phyloP scores from a whole-genome alignment of 2,113 vertebrate species.

The Patagioenas fasciata region DNA sequence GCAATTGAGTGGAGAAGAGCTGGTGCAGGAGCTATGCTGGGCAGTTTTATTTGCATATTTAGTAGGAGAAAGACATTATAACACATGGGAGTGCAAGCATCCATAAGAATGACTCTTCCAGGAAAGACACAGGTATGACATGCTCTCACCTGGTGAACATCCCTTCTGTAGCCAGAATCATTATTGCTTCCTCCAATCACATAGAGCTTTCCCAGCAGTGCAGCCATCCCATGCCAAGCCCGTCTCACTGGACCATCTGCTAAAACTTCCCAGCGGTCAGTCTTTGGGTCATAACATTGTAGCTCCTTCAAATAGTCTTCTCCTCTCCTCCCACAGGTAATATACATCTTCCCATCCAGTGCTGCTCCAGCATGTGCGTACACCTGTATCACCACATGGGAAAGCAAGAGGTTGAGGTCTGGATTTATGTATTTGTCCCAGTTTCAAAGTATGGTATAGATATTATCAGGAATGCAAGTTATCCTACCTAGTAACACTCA shows the following conservation, averaged over 20 bases:
- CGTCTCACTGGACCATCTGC: constrained; percentile 85
- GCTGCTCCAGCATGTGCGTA: constrained; percentile 90
- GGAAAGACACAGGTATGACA: not conserved
- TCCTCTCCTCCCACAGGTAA: constrained; percentile 89
- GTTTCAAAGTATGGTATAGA: not conserved
- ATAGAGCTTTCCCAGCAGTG: constrained; percentile 82
- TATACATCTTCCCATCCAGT: constrained; percentile 88
- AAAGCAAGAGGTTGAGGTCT: not conserved
- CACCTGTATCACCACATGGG: constrained; percentile 73
- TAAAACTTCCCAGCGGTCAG: constrained; percentile 80
- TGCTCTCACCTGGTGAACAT: constrained; percentile 88
- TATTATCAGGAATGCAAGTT: not conserved
- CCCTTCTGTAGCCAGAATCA: constrained; percentile 83
- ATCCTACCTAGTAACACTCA: not conserved
- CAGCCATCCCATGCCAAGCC: constrained; percentile 93
- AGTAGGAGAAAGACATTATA: not conserved
- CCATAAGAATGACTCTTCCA: not conserved
- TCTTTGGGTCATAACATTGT: constrained; percentile 85
- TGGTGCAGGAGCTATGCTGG: not conserved
- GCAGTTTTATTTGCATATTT: not conserved
- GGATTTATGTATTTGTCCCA: not conserved
- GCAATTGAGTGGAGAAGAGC: not conserved
- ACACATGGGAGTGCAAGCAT: not conserved
- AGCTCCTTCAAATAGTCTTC: constrained; percentile 88
- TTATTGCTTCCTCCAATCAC: constrained; percentile 95